Percentiles rank a stretch among this genome's conserved stretches.
Conservation (phyloP, 1,140 invertebrate species). For the Paraescarpia echinospica region DNA sequence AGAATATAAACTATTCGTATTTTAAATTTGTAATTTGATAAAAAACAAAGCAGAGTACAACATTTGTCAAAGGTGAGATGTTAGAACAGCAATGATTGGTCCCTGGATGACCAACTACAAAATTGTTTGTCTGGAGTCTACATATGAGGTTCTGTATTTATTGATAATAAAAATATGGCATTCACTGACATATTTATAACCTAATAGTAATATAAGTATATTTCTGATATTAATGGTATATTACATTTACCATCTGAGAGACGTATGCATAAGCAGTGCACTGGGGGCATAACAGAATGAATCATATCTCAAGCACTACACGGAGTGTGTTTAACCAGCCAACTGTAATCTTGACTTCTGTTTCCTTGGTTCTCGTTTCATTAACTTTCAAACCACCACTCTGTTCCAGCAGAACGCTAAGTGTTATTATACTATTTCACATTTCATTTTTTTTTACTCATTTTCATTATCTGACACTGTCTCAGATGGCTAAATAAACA, state of each 20-base stretch:
- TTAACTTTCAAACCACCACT: background rate
- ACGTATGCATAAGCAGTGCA: background rate
- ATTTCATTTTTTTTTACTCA: background rate
- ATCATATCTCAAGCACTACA: background rate
- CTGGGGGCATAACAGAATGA: background rate
- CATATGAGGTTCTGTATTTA: no score
- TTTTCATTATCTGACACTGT: background rate
- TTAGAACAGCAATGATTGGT: no score
- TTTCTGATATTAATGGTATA: background rate
- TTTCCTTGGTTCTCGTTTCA: background rate
- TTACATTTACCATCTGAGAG: background rate
- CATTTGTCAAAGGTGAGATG: no score
- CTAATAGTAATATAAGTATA: background rate
- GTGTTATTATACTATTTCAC: no score
- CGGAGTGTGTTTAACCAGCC: background rate
- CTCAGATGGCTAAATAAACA: background rate
- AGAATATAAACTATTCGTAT: no score
- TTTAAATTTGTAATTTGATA: no score
- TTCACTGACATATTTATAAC: background rate
- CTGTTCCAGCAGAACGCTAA: background rate
- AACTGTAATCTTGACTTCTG: background rate
- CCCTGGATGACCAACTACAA: no score
- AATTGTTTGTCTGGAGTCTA: no score
- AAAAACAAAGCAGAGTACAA: no score
- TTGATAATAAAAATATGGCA: background rate